These are phyloP conservation scores for Drosophila miranda DNA, from an alignment of 1,140 invertebrate species.

Conservation along the genomic window DNA sequence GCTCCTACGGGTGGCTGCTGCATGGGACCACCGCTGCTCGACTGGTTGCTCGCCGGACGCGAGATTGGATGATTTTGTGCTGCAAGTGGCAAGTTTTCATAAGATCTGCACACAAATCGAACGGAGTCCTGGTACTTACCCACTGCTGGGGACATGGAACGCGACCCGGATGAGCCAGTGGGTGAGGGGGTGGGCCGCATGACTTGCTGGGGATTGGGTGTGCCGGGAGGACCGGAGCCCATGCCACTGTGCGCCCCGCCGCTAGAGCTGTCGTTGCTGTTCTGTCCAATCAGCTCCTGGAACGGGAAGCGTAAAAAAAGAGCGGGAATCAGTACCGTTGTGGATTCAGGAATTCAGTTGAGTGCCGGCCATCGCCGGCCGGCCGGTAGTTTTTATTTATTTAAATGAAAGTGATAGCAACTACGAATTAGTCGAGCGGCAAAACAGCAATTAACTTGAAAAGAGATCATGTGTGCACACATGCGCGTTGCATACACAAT, in stretches of 20 bases:
- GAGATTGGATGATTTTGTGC: slow-evolving; percentile 81
- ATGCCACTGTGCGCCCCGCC: slow-evolving; percentile 87
- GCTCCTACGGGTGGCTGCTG: slow-evolving; percentile 83
- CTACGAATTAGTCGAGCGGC: slow-evolving; percentile 48
- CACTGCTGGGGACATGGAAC: slow-evolving; percentile 97
- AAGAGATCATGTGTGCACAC: slow-evolving; percentile 8
- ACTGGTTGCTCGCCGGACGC: slow-evolving; percentile 94
- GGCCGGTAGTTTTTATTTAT: slow-evolving; percentile 49
- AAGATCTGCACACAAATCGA: neutral
- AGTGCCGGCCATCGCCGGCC: slow-evolving; percentile 25
- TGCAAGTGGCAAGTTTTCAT: slow-evolving; percentile 1
- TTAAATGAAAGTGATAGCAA: slow-evolving; percentile 61
- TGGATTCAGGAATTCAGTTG: slow-evolving; percentile 16
- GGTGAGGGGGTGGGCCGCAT: slow-evolving; percentile 96
- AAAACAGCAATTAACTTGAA: slow-evolving; percentile 41
- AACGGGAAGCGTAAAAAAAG: slow-evolving; percentile 76
- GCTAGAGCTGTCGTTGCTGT: slow-evolving; percentile 91
- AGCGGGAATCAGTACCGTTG: slow-evolving; percentile 27
- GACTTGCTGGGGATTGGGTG: slow-evolving; percentile 86
- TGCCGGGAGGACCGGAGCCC: slow-evolving; percentile 88
- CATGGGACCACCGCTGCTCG: slow-evolving; percentile 84
- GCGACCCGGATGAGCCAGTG: slow-evolving; percentile 93
- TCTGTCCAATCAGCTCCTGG: slow-evolving; percentile 92
- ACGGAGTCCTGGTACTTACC: slow-evolving; percentile 85
- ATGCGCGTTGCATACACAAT: neutral